Conservation (phyloP, 2,888 invertebrate species). For the Drosophila aldrichi region DNA sequence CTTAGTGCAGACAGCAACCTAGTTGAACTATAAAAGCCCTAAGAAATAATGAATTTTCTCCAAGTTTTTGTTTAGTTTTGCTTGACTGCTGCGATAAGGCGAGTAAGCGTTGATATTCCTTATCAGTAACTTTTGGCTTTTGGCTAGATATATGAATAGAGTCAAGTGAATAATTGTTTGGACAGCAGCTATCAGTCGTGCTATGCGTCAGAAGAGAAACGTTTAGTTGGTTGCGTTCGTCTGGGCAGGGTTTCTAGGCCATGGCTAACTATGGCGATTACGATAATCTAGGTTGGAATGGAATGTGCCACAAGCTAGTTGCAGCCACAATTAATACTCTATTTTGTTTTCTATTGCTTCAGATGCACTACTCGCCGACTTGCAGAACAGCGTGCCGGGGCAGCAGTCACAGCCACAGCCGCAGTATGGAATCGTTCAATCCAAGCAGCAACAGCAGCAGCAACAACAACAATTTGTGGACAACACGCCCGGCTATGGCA, state of each 20-base stretch:
- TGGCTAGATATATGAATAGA: conserved; percentile 30
- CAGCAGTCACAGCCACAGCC: conserved; percentile 81
- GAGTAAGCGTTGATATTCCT: conserved; percentile 47
- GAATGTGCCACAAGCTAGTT: background rate
- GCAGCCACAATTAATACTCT: background rate
- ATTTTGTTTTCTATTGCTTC: conserved; percentile 59
- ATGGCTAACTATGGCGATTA: conserved; percentile 83
- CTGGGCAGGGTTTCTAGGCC: conserved; percentile 26
- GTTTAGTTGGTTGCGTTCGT: conserved; percentile 12
- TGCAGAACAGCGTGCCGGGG: conserved; percentile 96
- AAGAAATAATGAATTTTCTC: conserved; percentile 12
- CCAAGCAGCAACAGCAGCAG: conserved; percentile 48
- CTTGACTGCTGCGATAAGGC: conserved; percentile 18
- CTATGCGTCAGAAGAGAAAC: conserved; percentile 65
- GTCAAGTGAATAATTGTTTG: conserved; percentile 10
- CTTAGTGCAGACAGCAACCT: conserved; percentile 57
- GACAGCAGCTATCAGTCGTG: conserved; percentile 52
- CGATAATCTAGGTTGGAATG: conserved; percentile 80
- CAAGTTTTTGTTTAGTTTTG: conserved; percentile 13
- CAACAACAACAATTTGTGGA: conserved; percentile 79
- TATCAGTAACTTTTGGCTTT: conserved; percentile 59
- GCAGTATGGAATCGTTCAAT: conserved; percentile 7
- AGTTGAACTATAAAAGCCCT: conserved; percentile 16
- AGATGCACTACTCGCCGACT: conserved; percentile 98
- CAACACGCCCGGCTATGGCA: conserved; percentile 88